Evolutionary conservation across 2,797 vertebrate genomes (phyloP).

Genomic region (Fistularia commersonii): DNA sequence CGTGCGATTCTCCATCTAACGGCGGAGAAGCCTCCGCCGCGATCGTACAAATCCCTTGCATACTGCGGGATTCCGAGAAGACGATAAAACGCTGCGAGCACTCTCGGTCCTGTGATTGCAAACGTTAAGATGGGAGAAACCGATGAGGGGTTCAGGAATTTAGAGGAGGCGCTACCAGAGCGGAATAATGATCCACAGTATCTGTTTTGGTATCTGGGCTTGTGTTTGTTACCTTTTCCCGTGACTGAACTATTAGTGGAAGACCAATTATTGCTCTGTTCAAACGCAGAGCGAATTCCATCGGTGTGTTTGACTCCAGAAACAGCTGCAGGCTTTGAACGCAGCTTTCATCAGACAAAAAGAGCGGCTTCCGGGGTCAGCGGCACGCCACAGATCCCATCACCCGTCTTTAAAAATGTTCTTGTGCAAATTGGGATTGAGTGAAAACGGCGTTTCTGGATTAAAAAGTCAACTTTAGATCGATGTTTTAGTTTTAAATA

Average conservation of each 20-base stretch:
- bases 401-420: slow-evolving; percentile 16
- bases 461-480: too few species aligned
- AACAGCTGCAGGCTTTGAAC: slow-evolving; percentile 29
- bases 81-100: slow-evolving; percentile 25
- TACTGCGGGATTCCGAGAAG: slow-evolving; percentile 27
- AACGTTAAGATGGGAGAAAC: slow-evolving; percentile 25
- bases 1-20: slow-evolving; percentile 35
- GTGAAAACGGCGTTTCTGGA: neutral
- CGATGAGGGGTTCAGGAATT: slow-evolving; percentile 51
- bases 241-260: slow-evolving; percentile 36
- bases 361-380: slow-evolving; percentile 62
- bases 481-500: too few species aligned
- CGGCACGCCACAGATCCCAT: slow-evolving; percentile 48
- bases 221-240: slow-evolving; percentile 63
- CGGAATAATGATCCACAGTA: slow-evolving; percentile 35
- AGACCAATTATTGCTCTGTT: slow-evolving; percentile 46
- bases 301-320: slow-evolving; percentile 26
- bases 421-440: neutral
- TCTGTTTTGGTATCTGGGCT: slow-evolving; percentile 71
- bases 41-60: slow-evolving; percentile 29
- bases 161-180: slow-evolving; percentile 37
- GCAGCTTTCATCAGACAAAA: slow-evolving; percentile 36
- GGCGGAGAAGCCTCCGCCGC: slow-evolving; percentile 7
- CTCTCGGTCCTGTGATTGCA: slow-evolving; percentile 45
- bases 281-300: slow-evolving; percentile 50